Base-by-base conservation (phyloP, 37 sponge, comb jelly and placozoan species). In the Halisarca cf. caerulea region DNA sequence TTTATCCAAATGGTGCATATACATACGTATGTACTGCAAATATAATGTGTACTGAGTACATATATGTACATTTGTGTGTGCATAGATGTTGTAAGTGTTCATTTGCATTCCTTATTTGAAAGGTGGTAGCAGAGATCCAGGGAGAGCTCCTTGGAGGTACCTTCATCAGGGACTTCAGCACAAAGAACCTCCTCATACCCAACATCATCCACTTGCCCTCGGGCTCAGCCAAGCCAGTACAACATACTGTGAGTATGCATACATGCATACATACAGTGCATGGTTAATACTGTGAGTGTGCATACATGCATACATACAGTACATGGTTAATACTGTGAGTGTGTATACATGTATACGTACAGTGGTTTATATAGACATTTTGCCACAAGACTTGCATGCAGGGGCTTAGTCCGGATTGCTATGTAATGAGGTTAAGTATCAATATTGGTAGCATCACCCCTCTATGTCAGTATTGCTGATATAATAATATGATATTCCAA, bases 91-190 rank as follows among this genome's bases (percentile, higher is more conserved):
- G n/a, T n/a, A n/a, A n/a, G n/a, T n/a, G n/a, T n/a, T n/a, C n/a
- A n/a, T n/a, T n/a, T n/a, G n/a, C n/a, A n/a, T n/a, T n/a, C n/a
- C n/a, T n/a, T n/a, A n/a, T n/a, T n/a, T n/a, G n/a, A 47, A 37
- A 93, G 94, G 91, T 90, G 2, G 70, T 90, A 20, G 91, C 80
- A 35, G 79, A 88, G 51, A 66, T 93, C n/a, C 83, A 90, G 59
- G 94, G 94, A 47, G 88, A 90, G 28, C 55, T 93, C 24, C 40
- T 88, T 25, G 91, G 91, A 24, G 82, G 83, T 14, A 43, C 39
- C 38, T 82, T 81, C 9, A 68, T 82, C 36, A 58, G 59, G 23
- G 94, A 93, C 33, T 78, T 90, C n/a, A 82, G 88, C 20, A 70
- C 66, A 33, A 93, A 93, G 38, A 47, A 72, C 34, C 86, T 93